These are phyloP conservation scores for Drosophila stalkeri DNA, from an alignment of 2,888 invertebrate genomes.

Conservation along the genomic window DNA sequence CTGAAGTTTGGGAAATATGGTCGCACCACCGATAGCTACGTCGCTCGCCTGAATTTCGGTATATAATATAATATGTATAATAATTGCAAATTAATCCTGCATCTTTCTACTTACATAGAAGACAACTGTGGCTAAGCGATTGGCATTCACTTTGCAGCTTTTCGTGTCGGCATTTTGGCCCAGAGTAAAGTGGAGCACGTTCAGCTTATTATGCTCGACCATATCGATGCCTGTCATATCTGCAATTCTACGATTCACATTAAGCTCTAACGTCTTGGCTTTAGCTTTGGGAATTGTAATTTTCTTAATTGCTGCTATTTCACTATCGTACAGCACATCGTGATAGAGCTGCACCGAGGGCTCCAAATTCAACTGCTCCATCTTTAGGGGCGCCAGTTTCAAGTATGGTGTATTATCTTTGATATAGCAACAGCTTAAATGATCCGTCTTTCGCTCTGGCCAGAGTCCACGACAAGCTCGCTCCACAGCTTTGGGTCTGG, in stretches of 20 bases:
- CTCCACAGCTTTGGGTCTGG: constrained; percentile 25
- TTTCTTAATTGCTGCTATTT: constrained; percentile 29
- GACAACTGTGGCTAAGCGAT: constrained; percentile 33
- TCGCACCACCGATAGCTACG: constrained; percentile 51
- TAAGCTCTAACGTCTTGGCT: not conserved
- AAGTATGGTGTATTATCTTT: constrained; percentile 18
- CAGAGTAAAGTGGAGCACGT: constrained; percentile 40
- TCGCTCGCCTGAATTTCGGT: constrained; percentile 37
- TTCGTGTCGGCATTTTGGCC: constrained; percentile 22
- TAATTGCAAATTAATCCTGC: not conserved
- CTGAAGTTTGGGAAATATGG: constrained; percentile 45
- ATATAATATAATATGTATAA: not conserved
- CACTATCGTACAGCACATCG: constrained; percentile 40
- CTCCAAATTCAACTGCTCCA: constrained; percentile 35
- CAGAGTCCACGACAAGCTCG: constrained; percentile 50
- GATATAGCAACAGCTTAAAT: constrained; percentile 35
- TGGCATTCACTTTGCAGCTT: not conserved
- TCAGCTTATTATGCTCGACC: constrained; percentile 12
- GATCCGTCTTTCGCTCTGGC: constrained; percentile 12
- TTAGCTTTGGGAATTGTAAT: not conserved
- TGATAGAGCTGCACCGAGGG: constrained; percentile 48
- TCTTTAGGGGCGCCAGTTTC: constrained; percentile 49
- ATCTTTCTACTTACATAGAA: constrained; percentile 41
- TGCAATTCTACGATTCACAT: constrained; percentile 23
- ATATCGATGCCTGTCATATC: constrained; percentile 33